Conservation (phyloP, 2,888 invertebrate genomes). For the Euzophera pinguis region DNA sequence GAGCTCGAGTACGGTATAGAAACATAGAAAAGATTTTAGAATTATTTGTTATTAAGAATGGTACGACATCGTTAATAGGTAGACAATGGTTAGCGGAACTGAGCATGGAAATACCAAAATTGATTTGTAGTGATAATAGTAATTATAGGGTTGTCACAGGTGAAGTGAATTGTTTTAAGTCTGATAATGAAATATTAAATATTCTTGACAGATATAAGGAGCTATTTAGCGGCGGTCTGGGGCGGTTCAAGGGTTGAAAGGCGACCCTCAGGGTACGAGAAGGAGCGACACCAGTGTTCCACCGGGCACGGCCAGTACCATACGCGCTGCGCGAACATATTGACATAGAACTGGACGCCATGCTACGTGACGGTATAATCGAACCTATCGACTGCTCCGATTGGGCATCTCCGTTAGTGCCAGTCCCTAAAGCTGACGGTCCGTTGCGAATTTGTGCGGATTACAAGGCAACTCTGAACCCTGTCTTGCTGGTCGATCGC, state of each 20-base stretch:
- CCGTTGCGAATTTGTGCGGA: conserved; percentile 25
- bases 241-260: conserved; percentile 20
- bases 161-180: too few relatives aligned
- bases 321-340: conserved; percentile 25
- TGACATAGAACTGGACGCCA: conserved; percentile 27
- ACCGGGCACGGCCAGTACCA: conserved; percentile 20
- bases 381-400: conserved; percentile 29
- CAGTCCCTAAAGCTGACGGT: conserved; percentile 26
- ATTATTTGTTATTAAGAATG: conserved; percentile 22
- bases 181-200: background rate
- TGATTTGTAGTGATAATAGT: too few relatives aligned
- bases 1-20: conserved; percentile 13
- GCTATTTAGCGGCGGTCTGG: conserved; percentile 21
- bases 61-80: conserved; percentile 23
- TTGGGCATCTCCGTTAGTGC: conserved; percentile 27
- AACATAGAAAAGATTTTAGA: conserved; percentile 17
- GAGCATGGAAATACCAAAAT: too few relatives aligned
- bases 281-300: conserved; percentile 2
- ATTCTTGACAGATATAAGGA: conserved; percentile 19
- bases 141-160: background rate
- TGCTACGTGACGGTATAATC: conserved; percentile 28
- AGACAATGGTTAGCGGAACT: too few relatives aligned
- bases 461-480: conserved; percentile 26
- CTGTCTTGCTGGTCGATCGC: conserved; percentile 19
- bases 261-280: conserved; percentile 21